Conservation (phyloP, 1,140 invertebrate species). For the Aradophagus sp. region DNA sequence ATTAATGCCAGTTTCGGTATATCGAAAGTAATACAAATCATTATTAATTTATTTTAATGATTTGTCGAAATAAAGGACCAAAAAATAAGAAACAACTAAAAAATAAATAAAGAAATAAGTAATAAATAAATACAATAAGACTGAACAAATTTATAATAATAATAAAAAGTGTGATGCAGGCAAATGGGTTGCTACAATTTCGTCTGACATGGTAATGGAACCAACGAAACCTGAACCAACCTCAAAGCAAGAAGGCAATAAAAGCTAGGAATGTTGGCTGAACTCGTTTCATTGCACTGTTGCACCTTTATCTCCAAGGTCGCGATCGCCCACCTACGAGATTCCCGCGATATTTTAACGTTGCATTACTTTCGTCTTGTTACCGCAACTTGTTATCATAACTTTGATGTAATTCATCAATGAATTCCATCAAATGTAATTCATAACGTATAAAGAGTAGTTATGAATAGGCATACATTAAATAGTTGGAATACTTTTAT, state of each 20-base stretch:
- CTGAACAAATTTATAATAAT: slow-evolving; percentile 35
- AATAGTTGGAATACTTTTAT: no score
- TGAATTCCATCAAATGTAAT: no score
- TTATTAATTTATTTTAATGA: no score
- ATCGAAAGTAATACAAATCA: no score
- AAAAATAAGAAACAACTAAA: no score
- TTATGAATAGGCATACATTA: no score
- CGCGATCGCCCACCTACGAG: slow-evolving; percentile 42
- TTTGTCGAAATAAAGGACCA: no score
- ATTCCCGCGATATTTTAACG: slow-evolving; percentile 24
- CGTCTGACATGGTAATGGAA: slow-evolving; percentile 27
- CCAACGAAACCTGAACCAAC: slow-evolving; percentile 57
- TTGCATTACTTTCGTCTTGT: slow-evolving; percentile 5
- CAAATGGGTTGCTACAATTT: slow-evolving; percentile 40
- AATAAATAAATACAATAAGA: no score
- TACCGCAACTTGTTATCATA: not conserved
- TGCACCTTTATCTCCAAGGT: slow-evolving; percentile 49
- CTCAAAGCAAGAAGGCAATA: slow-evolving; percentile 60
- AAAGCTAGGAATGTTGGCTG: slow-evolving; percentile 63
- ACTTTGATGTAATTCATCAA: no score
- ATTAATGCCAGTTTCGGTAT: no score
- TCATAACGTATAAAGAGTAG: no score
- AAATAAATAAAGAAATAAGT: no score
- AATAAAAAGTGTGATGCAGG: slow-evolving; percentile 27
- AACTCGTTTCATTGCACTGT: slow-evolving; percentile 58